Conservation (phyloP, 2,797 vertebrate species). For the Microcaecilia unicolor region DNA sequence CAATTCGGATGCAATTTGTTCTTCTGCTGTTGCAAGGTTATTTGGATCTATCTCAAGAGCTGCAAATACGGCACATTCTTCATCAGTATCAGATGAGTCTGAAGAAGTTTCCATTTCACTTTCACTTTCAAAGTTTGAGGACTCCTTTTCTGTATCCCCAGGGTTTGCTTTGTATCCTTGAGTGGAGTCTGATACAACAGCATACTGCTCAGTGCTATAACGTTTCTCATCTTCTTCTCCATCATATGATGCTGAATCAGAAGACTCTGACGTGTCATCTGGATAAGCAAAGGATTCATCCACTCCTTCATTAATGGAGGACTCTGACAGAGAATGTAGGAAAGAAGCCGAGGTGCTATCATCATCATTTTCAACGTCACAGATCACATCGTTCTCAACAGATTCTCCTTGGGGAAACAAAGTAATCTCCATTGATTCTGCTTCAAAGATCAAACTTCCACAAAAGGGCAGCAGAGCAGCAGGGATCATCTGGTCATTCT, state of each 20-base stretch:
- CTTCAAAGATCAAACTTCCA: constrained; percentile 86
- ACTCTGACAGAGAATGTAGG: constrained; percentile 86
- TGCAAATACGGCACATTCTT: not conserved
- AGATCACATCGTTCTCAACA: constrained; percentile 5
- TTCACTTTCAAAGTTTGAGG: constrained; percentile 19
- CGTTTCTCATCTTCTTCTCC: constrained; percentile 78
- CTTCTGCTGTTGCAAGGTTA: not conserved
- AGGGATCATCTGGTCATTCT: constrained; percentile 75
- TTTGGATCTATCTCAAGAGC: not conserved
- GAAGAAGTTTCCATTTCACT: constrained; percentile 52
- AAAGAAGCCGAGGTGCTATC: constrained; percentile 85
- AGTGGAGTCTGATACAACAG: constrained; percentile 29
- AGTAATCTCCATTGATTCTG: constrained; percentile 85
- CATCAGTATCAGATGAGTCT: constrained; percentile 30
- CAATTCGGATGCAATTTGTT: not conserved
- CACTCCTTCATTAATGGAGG: constrained; percentile 82
- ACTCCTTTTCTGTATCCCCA: constrained; percentile 20
- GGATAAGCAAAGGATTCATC: constrained; percentile 88
- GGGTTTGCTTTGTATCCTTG: constrained; percentile 6
- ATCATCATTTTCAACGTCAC: constrained; percentile 42
- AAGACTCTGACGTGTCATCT: constrained; percentile 80
- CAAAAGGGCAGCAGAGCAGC: constrained; percentile 79
- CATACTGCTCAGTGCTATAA: constrained; percentile 79
- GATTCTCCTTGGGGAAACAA: constrained; percentile 68
- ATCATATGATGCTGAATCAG: constrained; percentile 82